Evolutionary conservation across 2,797 vertebrate genomes (phyloP).

Genomic region (Sebastes taczanowskii): DNA sequence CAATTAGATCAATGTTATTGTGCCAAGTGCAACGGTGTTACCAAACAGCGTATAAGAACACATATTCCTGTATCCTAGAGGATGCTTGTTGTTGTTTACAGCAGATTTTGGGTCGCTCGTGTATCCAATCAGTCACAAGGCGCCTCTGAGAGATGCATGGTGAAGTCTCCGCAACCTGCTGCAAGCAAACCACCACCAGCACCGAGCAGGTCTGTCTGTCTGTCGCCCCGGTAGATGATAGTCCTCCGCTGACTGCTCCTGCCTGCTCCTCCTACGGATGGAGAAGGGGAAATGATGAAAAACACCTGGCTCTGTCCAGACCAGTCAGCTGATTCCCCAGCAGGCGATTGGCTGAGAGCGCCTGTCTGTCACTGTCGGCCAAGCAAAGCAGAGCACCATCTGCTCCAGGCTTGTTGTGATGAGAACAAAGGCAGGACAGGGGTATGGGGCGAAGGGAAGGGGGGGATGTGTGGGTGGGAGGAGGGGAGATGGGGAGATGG

Average conservation of each 20-base stretch:
- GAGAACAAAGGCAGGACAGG: conserved; percentile 83
- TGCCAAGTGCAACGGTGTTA: conserved; percentile 4
- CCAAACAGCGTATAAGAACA: conserved; percentile 1
- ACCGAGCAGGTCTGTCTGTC: neutral
- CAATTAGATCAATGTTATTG: neutral
- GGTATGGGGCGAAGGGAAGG: conserved; percentile 38
- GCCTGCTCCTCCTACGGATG: conserved; percentile 50
- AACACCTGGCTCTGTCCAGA: conserved; percentile 83
- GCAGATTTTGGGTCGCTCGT: conserved; percentile 20
- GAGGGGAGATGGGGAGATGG: too few species aligned
- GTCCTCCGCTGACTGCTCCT: conserved; percentile 46
- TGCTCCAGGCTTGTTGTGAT: conserved; percentile 82
- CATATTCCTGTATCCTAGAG: conserved; percentile 36
- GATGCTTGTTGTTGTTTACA: conserved; percentile 41
- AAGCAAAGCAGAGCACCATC: conserved; percentile 81
- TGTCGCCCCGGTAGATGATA: conserved; percentile 29
- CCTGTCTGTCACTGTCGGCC: conserved; percentile 77
- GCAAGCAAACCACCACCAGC: conserved; percentile 42
- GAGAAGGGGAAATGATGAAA: conserved; percentile 40
- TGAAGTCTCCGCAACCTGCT: conserved; percentile 60
- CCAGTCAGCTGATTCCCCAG: conserved; percentile 82
- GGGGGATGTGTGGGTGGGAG: neutral
- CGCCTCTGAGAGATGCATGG: conserved; percentile 64
- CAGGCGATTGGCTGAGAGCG: conserved; percentile 79
- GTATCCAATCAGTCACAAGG: conserved; percentile 59